Base-by-base conservation (phyloP, 2,797 vertebrate genomes). In the Myripristis murdjan region DNA sequence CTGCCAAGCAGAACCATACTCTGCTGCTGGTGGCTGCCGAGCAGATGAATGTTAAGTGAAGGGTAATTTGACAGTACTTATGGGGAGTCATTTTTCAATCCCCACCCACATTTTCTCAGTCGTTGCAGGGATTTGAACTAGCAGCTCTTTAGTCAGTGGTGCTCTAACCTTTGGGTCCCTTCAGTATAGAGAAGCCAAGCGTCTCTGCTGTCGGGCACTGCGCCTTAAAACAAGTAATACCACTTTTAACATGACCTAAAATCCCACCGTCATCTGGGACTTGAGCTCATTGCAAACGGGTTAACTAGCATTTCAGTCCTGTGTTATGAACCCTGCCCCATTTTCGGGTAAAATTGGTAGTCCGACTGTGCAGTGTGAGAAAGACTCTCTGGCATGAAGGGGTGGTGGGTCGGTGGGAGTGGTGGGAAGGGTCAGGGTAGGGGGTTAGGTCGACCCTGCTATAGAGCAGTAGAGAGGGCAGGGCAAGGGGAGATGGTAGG, bases 381-480 rank as follows among this genome's bases (percentile, higher is more conserved):
- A 85, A 73, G 39, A 18, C 62, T 56, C 12, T 58, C 46, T 60
- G 22, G 56, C 14, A 65, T 49, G n/a, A 41, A 64, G 67, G 56
- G 53, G 57, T n/a, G n/a, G n/a, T n/a, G n/a, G n/a, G n/a, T n/a
- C n/a, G n/a, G n/a, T n/a, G n/a, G n/a, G n/a, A n/a, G 51, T 35
- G 58, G 73, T 54, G 64, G 66, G 53, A 53, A 57, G 49, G 31
- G 58, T 73, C 54, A 60, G 78, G 83, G 80, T 73, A 49, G n/a
- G n/a, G 16, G 47, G 80, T 75, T 49, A 69, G 66, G 67, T 75
- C 86, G 90, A 90, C 87, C 79, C 87, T 67, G 80, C 64, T 35
- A 66, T 56, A 51, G 47, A 67, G 55, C 31, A 9, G 78, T 64
- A 61, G 48, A 73, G 73, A 81, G 79, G 77, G 70, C 53, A 65